Evolutionary conservation across 2,113 vertebrate genomes (phyloP), one percentile per base, ranked within the genome.

Genomic region (Limnothrissa miodon): DNA sequence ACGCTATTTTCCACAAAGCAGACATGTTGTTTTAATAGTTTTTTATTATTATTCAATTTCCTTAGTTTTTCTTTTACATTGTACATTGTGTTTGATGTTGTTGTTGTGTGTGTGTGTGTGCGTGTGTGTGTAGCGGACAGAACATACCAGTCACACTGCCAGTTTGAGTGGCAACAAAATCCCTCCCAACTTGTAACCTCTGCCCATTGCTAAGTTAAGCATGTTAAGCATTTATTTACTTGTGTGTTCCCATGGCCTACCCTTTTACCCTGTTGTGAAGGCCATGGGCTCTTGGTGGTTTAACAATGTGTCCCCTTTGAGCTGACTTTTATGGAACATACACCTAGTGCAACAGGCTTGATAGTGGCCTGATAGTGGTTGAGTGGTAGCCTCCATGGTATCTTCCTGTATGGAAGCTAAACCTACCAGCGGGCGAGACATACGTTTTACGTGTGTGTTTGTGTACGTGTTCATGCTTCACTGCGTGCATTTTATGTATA

Each of bases 341-440:
- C 56, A 45, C 17, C 17, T 42, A 42, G 42, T 85, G n/a, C 45
- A 66, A 82, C 36, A 45, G 66, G 74, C 46, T 59, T 45, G 21
- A 44, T 74, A 29, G 21, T 87, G 87, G 84, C 85, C 84, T n/a
- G n/a, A n/a, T n/a, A n/a, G n/a, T n/a, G n/a, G n/a, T n/a, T n/a
- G n/a, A n/a, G n/a, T 74, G 42, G 21, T 87, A 85, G 84, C 85
- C 84, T 82, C 85, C 15, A 70, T 88, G 81, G 78, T 45, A 82
- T 86, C 79, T 86, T 83, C 74, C 87, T 85, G 87, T 39, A 33
- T 81, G 80, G 83, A 79, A 85, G 80, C 81, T 81, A 66, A 82
- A 15, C 33, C 82, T 88, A 87, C 87, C 87, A 74, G 80, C 78
- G 78, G 85, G 85, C 83, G 85, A 42, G 42, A 84, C 80, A 80